Percentiles rank a stretch among this genome's conserved stretches.
phyloP scores from a whole-genome alignment of 1,140 invertebrate genomes.

The Hyphantria cunea region DNA sequence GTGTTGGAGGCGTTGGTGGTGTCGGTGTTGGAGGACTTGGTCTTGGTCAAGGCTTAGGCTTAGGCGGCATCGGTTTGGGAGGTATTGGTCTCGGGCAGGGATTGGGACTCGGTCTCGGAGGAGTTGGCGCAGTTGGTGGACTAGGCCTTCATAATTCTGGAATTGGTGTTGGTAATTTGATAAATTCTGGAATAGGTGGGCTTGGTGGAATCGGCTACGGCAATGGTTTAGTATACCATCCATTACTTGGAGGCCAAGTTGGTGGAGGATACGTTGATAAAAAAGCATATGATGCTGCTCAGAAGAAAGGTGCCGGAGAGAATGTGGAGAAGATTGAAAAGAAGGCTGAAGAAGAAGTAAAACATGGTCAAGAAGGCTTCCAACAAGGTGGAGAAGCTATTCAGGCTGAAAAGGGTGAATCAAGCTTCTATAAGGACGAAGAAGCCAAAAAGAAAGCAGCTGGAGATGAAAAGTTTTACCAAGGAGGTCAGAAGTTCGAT shows the following conservation, averaged over 20 bases:
- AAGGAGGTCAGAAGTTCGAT: conserved; percentile 81
- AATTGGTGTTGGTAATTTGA: conserved; percentile 45
- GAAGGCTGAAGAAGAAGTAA: conserved; percentile 78
- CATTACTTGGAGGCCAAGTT: conserved; percentile 60
- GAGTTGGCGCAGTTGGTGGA: conserved; percentile 44
- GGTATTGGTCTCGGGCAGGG: conserved; percentile 45
- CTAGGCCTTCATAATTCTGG: conserved; percentile 43
- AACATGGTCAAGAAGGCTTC: conserved; percentile 81
- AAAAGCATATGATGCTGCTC: conserved; percentile 80
- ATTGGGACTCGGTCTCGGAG: conserved; percentile 33
- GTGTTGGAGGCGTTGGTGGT: conserved; percentile 55
- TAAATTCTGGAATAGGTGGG: conserved; percentile 58
- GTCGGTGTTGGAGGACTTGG: conserved; percentile 48
- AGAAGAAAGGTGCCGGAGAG: conserved; percentile 81
- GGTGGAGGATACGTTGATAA: conserved; percentile 80
- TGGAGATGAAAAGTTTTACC: conserved; percentile 82
- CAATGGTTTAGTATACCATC: conserved; percentile 57
- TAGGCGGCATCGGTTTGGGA: conserved; percentile 43
- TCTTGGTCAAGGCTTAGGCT: conserved; percentile 42
- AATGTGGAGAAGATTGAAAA: conserved; percentile 80
- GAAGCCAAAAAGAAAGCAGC: conserved; percentile 82
- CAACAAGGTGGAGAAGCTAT: conserved; percentile 74
- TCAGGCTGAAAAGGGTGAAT: conserved; percentile 81
- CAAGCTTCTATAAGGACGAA: conserved; percentile 82
- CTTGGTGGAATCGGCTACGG: conserved; percentile 59